Conservation (phyloP, 2,113 vertebrate species). For the Lepus americanus region DNA sequence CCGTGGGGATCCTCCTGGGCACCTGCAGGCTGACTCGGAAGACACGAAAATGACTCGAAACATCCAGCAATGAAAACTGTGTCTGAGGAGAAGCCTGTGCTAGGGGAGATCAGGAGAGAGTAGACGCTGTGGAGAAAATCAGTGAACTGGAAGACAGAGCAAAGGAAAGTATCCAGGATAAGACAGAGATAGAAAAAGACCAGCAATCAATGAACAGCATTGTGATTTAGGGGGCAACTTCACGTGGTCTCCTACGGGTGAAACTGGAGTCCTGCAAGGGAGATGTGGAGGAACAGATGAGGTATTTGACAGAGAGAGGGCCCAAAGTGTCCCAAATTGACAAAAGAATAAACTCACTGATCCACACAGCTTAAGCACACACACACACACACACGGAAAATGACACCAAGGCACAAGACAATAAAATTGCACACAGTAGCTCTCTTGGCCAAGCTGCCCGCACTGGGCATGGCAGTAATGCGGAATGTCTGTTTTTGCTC, state of each 20-base stretch:
- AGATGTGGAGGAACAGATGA: background rate
- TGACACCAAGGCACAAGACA: accelerated
- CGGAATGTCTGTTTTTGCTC: too few species aligned
- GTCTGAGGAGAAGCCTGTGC: background rate
- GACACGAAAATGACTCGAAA: background rate
- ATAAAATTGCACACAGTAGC: background rate
- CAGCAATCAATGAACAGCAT: too few species aligned
- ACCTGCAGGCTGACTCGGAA: background rate
- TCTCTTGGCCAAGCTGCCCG: background rate
- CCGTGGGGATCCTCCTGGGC: too few species aligned
- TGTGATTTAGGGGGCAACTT: too few species aligned
- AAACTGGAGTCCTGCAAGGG: background rate
- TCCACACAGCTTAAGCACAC: background rate
- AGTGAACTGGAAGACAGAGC: background rate
- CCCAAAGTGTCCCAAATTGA: background rate
- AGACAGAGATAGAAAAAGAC: background rate
- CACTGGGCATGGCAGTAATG: too few species aligned
- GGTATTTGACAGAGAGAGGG: background rate
- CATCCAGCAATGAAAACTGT: background rate
- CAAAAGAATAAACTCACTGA: background rate
- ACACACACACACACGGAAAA: background rate
- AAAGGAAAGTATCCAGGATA: background rate
- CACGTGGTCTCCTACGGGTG: accelerated
- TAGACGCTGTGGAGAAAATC: background rate
- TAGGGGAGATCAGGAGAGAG: background rate